These are phyloP conservation scores for Tachystola acroxantha DNA, from an alignment of 2,888 invertebrate species.

Conservation along the genomic window DNA sequence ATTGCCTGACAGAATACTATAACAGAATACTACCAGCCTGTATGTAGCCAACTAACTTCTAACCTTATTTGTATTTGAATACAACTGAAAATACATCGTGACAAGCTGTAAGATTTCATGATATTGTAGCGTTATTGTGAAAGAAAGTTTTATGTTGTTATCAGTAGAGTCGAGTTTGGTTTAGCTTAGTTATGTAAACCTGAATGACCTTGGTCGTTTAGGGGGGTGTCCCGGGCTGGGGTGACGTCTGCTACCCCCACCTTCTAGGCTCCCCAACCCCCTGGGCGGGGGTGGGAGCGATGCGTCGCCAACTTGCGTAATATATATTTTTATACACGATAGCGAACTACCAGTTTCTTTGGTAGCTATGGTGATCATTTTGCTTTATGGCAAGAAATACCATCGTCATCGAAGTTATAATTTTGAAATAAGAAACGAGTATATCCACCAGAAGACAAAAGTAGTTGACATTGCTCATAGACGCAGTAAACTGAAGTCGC, in stretches of 20 bases:
- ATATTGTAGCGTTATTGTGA: too few species aligned
- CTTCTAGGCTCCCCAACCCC: constrained; percentile 31
- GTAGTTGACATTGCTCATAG: too few species aligned
- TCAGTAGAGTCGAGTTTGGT: constrained; percentile 24
- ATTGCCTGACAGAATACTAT: constrained; percentile 45
- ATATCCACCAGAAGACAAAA: too few species aligned
- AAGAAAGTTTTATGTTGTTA: constrained; percentile 15
- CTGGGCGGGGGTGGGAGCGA: constrained; percentile 27
- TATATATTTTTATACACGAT: constrained; percentile 44
- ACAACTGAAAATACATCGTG: constrained; percentile 20
- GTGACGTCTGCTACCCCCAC: too few species aligned
- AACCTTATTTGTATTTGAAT: constrained; percentile 21
- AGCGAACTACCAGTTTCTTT: constrained; percentile 4
- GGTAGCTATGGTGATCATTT: constrained; percentile 23
- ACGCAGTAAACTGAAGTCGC: too few species aligned
- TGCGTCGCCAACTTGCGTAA: constrained; percentile 63
- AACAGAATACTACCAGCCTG: constrained; percentile 4
- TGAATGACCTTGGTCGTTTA: constrained; percentile 58
- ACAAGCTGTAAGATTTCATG: constrained; percentile 11
- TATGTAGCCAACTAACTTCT: constrained; percentile 29
- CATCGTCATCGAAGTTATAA: too few species aligned
- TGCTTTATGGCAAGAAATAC: too few species aligned
- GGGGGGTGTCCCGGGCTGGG: constrained; percentile 48
- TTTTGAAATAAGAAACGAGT: too few species aligned
- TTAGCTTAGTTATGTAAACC: constrained; percentile 27